These are phyloP conservation scores for Ellobius talpinus DNA, from an alignment of 2,113 vertebrate species.

Conservation along the genomic window DNA sequence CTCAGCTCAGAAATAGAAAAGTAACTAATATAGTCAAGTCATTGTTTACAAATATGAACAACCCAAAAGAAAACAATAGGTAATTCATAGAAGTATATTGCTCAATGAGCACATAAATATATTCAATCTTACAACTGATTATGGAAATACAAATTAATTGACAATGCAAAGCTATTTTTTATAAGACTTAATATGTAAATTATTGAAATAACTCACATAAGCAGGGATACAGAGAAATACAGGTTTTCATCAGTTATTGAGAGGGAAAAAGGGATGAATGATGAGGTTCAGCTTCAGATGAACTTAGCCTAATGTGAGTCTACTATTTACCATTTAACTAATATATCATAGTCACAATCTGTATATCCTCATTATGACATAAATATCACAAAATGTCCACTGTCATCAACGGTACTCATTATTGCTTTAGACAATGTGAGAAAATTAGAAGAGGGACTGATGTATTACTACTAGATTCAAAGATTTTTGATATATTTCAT, in stretches of 20 bases:
- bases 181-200: background rate
- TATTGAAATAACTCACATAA: background rate
- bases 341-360: too few species aligned
- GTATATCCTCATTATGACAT: background rate
- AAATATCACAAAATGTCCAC: background rate
- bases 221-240: background rate
- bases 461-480: background rate
- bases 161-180: constrained; percentile 3
- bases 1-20: background rate
- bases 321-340: background rate
- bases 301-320: background rate
- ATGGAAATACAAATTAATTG: constrained; percentile 35
- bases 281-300: background rate
- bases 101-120: background rate
- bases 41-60: constrained; percentile 39
- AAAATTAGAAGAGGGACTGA: background rate
- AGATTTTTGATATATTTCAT: constrained; percentile 11
- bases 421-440: background rate
- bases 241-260: background rate
- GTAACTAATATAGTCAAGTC: background rate
- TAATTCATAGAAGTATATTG: background rate
- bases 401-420: background rate
- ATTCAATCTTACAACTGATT: background rate
- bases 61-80: background rate
- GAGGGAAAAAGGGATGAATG: background rate